phyloP scores from a whole-genome alignment of 2,888 invertebrate species.

The Pristionchus entomophagus region DNA sequence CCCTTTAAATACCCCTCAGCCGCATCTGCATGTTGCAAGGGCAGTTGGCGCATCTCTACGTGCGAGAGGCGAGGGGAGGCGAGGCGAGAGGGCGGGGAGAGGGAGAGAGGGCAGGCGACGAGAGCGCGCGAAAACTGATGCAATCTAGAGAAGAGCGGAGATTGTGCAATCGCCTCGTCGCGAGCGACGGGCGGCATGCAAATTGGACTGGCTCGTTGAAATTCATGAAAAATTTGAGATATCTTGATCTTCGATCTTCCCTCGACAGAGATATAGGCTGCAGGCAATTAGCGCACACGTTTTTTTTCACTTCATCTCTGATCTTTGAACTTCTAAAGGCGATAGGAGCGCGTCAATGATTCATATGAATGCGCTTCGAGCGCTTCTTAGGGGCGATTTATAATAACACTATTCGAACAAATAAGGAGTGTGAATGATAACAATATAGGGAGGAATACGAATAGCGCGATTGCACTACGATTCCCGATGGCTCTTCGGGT shows the following conservation, averaged over 20 bases:
- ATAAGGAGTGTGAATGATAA: no score
- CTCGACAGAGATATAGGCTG: no score
- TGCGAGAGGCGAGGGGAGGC: neutral
- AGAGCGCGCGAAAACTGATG: conserved; percentile 5
- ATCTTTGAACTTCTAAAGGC: neutral
- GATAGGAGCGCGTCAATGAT: no score
- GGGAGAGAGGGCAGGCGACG: neutral
- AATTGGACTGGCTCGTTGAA: neutral
- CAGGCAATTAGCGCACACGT: no score
- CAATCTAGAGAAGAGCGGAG: neutral
- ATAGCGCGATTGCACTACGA: no score
- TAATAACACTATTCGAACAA: no score
- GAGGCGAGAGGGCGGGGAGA: neutral
- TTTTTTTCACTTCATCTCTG: neutral
- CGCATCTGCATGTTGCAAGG: neutral
- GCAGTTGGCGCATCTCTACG: neutral
- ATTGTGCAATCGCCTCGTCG: neutral
- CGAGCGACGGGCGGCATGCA: neutral
- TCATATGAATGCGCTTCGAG: no score
- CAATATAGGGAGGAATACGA: no score
- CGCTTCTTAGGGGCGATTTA: no score
- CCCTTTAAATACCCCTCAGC: neutral
- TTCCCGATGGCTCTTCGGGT: no score
- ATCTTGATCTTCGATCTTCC: neutral
- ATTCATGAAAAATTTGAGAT: neutral